These are phyloP conservation scores for Adelognathus sp. DNA, from an alignment of 2,888 invertebrate species.

Conservation along the genomic window DNA sequence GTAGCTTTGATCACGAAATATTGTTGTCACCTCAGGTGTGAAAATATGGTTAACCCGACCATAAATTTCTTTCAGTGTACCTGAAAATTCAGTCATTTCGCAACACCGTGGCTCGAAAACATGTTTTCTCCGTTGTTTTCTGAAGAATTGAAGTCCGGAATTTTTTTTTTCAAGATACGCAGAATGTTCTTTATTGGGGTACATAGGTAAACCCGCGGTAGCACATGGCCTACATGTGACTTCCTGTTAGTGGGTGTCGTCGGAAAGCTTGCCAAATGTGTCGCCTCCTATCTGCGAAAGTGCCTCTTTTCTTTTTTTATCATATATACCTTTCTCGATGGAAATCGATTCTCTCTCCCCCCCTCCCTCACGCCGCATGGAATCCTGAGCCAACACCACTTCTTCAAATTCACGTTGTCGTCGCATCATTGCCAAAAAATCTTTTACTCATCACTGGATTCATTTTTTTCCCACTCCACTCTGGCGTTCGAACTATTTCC, in stretches of 20 bases:
- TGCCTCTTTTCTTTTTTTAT: constrained; percentile 6
- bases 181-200: constrained; percentile 16
- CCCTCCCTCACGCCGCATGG: background rate
- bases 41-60: too few relatives aligned
- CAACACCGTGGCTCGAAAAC: background rate
- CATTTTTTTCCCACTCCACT: background rate
- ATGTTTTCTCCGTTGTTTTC: background rate
- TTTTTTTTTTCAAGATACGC: constrained; percentile 16
- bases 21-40: too few relatives aligned
- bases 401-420: constrained; percentile 8
- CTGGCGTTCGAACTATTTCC: background rate
- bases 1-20: too few relatives aligned
- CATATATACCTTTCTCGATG: constrained; percentile 33
- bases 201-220: background rate
- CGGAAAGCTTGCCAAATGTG: constrained; percentile 48
- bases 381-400: background rate
- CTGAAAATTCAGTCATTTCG: background rate
- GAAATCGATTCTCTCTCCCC: constrained; percentile 52
- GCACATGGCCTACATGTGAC: constrained; percentile 56
- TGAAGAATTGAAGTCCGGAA: background rate
- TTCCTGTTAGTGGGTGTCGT: constrained; percentile 2
- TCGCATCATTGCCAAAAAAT: constrained; percentile 39
- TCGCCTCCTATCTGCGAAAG: constrained; percentile 44
- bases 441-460: background rate
- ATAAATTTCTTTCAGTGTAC: too few relatives aligned